Conservation (phyloP, 2,888 invertebrate species). For the Ennomos erosarius region DNA sequence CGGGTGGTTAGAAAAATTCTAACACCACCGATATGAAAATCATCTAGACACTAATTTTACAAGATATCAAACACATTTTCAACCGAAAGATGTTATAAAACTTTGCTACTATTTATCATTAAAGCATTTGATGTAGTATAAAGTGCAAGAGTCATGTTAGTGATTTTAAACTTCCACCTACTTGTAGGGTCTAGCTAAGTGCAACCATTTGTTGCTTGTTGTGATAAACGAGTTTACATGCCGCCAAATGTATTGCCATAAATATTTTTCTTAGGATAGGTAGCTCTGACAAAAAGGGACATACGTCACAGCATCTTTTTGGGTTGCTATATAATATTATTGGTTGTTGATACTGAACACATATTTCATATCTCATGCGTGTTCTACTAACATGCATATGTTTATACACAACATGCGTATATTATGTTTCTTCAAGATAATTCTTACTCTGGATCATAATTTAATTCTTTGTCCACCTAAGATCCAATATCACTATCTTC, state of each 20-base stretch:
- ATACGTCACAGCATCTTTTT: constrained; percentile 4
- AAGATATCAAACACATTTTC: too few species aligned
- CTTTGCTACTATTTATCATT: neutral
- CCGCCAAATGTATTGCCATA: constrained; percentile 43
- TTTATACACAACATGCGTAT: neutral
- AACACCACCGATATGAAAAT: too few species aligned
- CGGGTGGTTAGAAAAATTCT: too few species aligned
- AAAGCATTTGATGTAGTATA: neutral
- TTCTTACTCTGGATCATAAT: constrained; percentile 13
- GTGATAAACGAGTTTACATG: constrained; percentile 46
- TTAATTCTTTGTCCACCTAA: constrained; percentile 26
- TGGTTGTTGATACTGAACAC: too few species aligned
- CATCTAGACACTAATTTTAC: too few species aligned
- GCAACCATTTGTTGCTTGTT: constrained; percentile 49
- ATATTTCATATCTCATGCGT: neutral
- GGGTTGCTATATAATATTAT: too few species aligned
- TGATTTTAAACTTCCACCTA: constrained; percentile 48
- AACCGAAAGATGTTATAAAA: too few species aligned
- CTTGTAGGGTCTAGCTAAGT: constrained; percentile 49
- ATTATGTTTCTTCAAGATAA: constrained; percentile 7
- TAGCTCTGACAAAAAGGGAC: constrained; percentile 10
- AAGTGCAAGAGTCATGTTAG: constrained; percentile 37
- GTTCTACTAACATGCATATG: too few species aligned
- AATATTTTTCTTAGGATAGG: constrained; percentile 33
- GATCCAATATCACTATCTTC: constrained; percentile 28